phyloP scores from a whole-genome alignment of 2,797 vertebrate genomes.

The Miopithecus talapoin region DNA sequence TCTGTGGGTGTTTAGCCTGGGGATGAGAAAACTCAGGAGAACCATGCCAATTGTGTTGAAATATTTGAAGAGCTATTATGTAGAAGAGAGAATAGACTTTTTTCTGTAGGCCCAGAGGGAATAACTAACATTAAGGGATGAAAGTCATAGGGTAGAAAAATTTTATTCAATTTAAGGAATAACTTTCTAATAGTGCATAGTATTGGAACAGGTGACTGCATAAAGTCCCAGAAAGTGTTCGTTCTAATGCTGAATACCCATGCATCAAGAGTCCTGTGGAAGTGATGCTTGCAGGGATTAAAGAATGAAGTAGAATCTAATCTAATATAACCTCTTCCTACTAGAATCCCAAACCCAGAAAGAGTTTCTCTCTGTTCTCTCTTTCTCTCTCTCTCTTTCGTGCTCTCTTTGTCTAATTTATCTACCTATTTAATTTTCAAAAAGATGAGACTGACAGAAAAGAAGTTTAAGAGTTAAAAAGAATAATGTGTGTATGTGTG shows the following conservation, averaged over 20 bases:
- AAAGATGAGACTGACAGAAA: neutral
- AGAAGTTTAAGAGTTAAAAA: neutral
- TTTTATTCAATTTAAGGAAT: neutral
- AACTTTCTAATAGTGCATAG: neutral
- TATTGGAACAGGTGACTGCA: neutral
- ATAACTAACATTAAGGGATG: constrained; percentile 2
- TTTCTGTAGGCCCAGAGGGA: neutral
- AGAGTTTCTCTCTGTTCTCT: neutral
- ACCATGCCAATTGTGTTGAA: constrained; percentile 40
- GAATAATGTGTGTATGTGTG: neutral
- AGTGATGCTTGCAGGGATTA: neutral
- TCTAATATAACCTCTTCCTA: neutral
- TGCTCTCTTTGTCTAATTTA: neutral
- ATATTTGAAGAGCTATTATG: constrained; percentile 46
- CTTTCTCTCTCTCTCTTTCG: neutral
- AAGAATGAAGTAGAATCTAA: neutral
- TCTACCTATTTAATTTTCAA: neutral
- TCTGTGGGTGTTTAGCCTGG: neutral
- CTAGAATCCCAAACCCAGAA: neutral
- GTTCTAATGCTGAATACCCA: neutral
- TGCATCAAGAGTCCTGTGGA: neutral
- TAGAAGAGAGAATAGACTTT: neutral
- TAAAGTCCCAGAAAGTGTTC: neutral
- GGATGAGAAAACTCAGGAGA: neutral
- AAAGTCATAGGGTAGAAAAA: neutral